Base-by-base conservation (phyloP, 1,140 invertebrate species). In the Galleria mellonella region DNA sequence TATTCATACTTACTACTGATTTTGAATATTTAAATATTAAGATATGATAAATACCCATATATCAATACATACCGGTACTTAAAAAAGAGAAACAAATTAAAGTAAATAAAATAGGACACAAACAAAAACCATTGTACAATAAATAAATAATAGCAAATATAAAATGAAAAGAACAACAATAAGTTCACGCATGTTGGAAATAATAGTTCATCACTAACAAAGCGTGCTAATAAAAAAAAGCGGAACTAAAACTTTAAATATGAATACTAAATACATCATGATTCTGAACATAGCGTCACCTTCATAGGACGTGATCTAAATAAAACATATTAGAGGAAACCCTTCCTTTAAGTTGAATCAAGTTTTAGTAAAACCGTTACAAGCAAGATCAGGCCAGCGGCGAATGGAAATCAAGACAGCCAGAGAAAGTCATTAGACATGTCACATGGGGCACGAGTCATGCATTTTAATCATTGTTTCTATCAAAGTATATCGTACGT, bases 371-470 rank as follows among this genome's bases (percentile, higher is more conserved):
- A 30, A 17, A 8, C 54, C 49, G 49, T 62, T 59, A 60, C 32
- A 38, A 10, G 40, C 37, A 57, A 76, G 57, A 72, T 72, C 67
- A 48, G 43, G 33, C 42, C 47, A 50, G 46, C 37, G 48, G 32
- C 51, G 58, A 68, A 70, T 65, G 53, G 61, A 72, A 82, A 76
- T 48, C 66, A 61, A 62, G 54, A 57, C 37, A 58, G 55, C 47
- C 67, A 69, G 74, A 79, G 77, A 82, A 82, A 82, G 77, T 73
- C 75, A 77, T 72, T 73, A 75, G 70, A 73, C 69, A 68, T 72
- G 72, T 69, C 62, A 55, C 60, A 33, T 38, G 51, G 54, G 47
- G 48, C 23, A 67, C 72, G 47, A 42, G 60, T 11, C 42, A 42
- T 35, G 75, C 67, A 79, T 82, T 71, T 54, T 64, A 72, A 82